Conservation (phyloP, 2,797 vertebrate genomes). For the Lophotriccus pileatus region DNA sequence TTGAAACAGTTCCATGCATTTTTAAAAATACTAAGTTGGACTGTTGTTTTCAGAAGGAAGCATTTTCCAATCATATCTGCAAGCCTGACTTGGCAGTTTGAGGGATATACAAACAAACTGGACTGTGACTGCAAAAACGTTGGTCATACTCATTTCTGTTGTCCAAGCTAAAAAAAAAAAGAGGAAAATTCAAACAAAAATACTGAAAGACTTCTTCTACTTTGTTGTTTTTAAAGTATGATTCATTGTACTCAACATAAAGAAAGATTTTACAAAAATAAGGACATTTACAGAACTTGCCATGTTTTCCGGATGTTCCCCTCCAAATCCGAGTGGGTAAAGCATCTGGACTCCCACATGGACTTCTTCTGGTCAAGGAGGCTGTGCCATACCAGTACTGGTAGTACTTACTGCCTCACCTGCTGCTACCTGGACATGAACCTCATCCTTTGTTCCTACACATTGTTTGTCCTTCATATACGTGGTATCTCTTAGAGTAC, state of each 20-base stretch:
- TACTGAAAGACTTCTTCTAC: not conserved
- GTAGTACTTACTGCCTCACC: not conserved
- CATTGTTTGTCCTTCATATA: not conserved
- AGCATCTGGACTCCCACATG: not conserved
- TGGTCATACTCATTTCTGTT: not conserved
- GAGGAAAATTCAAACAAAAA: not conserved
- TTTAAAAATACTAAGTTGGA: not conserved
- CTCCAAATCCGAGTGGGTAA: not conserved
- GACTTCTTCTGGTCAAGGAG: not conserved
- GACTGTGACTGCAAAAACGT: not conserved
- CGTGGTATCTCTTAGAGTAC: fast-evolving
- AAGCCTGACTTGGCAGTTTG: not conserved
- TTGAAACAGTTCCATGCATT: not conserved
- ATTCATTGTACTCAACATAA: not conserved
- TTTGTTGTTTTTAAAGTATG: not conserved
- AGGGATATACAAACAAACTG: not conserved
- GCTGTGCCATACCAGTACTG: not conserved
- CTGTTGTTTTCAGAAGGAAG: not conserved
- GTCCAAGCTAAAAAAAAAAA: not conserved
- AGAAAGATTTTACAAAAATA: not conserved
- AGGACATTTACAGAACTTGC: not conserved
- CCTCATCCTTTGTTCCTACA: fast-evolving
- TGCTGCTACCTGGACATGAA: not conserved
- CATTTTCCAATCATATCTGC: not conserved
- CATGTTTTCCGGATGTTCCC: not conserved